phyloP scores from a whole-genome alignment of 2,113 vertebrate genomes.

The Anguilla rostrata region DNA sequence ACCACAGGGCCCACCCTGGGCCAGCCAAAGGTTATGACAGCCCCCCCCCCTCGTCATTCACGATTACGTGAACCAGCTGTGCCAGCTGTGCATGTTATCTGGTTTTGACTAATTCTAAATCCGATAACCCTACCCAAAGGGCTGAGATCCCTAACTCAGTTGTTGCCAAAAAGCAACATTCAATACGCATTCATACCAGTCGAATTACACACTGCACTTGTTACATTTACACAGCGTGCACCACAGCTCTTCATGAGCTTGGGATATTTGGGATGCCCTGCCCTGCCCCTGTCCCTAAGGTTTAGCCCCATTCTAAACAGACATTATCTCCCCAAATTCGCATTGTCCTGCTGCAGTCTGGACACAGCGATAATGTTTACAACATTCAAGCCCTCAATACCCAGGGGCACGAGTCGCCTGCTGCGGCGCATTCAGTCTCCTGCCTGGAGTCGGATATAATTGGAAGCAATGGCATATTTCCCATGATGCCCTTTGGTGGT shows the following conservation, averaged over 20 bases:
- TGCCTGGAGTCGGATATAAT: neutral
- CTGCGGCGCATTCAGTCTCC: neutral
- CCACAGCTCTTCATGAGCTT: neutral
- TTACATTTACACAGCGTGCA: too few species aligned
- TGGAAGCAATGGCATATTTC: slow-evolving; percentile 5
- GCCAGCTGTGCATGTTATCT: too few species aligned
- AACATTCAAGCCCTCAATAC: neutral
- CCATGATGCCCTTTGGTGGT: slow-evolving; percentile 20
- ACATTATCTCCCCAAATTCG: neutral
- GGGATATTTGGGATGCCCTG: neutral
- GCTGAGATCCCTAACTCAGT: too few species aligned
- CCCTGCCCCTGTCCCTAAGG: neutral
- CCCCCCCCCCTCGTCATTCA: too few species aligned
- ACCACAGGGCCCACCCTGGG: too few species aligned
- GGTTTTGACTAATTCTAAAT: too few species aligned
- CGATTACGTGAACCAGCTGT: too few species aligned
- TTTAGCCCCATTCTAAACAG: neutral
- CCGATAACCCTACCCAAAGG: too few species aligned
- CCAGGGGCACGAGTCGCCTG: neutral
- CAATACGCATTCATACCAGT: too few species aligned
- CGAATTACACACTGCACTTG: too few species aligned
- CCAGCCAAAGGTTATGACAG: too few species aligned
- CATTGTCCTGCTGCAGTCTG: neutral
- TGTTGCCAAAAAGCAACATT: too few species aligned
- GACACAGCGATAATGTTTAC: neutral